These are phyloP conservation scores for Drosophila saltans DNA, from an alignment of 1,140 invertebrate genomes.

Conservation along the genomic window DNA sequence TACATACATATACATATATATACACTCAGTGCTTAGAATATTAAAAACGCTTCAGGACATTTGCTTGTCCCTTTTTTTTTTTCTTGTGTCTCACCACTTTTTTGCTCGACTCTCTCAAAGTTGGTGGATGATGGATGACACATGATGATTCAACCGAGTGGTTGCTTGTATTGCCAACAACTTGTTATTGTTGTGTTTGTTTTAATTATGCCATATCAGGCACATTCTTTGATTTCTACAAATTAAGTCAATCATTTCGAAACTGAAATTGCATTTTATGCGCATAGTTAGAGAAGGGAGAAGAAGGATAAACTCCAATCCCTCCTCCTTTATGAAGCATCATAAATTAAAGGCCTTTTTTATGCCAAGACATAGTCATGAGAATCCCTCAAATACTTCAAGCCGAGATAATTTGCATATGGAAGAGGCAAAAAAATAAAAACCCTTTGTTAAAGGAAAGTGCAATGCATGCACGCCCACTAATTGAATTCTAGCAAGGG, in stretches of 20 bases:
- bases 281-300: neutral
- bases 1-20: no score
- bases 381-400: slow-evolving; percentile 21
- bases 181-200: slow-evolving; percentile 47
- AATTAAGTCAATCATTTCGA: slow-evolving; percentile 2
- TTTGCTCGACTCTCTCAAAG: no score
- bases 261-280: slow-evolving; percentile 14
- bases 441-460: slow-evolving; percentile 15
- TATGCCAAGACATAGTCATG: slow-evolving; percentile 53
- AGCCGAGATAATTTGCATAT: slow-evolving; percentile 18
- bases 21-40: no score
- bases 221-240: slow-evolving; percentile 23
- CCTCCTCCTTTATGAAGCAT: slow-evolving; percentile 12
- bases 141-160: no score
- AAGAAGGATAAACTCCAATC: no score
- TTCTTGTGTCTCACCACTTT: no score
- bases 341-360: slow-evolving; percentile 65
- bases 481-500: slow-evolving; percentile 65
- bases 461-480: slow-evolving; percentile 40
- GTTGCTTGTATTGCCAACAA: neutral
- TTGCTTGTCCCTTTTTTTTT: no score
- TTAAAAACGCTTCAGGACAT: no score
- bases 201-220: slow-evolving; percentile 69
- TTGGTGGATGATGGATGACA: no score
- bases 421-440: neutral